Evolutionary conservation across 1,140 invertebrate genomes (phyloP).

Genomic region (Drosophila sechellia): DNA sequence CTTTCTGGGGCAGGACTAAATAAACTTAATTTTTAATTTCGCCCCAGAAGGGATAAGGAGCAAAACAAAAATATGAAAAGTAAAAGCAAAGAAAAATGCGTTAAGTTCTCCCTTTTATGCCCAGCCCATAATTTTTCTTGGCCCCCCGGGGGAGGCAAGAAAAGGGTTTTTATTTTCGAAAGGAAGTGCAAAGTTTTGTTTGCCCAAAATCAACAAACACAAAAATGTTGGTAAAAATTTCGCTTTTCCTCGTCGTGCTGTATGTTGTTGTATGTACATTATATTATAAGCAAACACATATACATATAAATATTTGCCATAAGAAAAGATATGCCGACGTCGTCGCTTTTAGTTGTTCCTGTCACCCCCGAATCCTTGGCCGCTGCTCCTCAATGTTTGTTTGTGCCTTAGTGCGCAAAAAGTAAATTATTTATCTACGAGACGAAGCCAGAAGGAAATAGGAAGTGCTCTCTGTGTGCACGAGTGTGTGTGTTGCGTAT

Average conservation of each 20-base stretch:
- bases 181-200: constrained; percentile 73
- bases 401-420: constrained; percentile 79
- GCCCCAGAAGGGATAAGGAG: constrained; percentile 10
- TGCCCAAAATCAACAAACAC: constrained; percentile 75
- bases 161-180: constrained; percentile 53
- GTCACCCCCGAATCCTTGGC: constrained; percentile 2
- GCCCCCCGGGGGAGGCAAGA: constrained; percentile 21
- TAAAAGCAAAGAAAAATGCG: constrained; percentile 68
- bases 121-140: background rate
- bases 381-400: constrained; percentile 52
- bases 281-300: constrained; percentile 76
- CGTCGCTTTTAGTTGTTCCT: constrained; percentile 52
- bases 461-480: constrained; percentile 40
- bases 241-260: constrained; percentile 1
- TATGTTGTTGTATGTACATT: constrained; percentile 50
- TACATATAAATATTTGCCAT: constrained; percentile 75
- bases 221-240: constrained; percentile 59
- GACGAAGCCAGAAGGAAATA: constrained; percentile 57
- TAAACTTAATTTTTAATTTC: constrained; percentile 76
- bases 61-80: constrained; percentile 52
- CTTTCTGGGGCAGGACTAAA: constrained; percentile 36
- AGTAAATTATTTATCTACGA: constrained; percentile 83
- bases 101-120: constrained; percentile 24
- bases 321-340: constrained; percentile 70
- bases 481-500: constrained; percentile 34